A percentile compares a stretch with the other conserved stretches of the same genome.
These are phyloP conservation scores for Phataginus tetradactyla DNA, from an alignment of 2,797 vertebrate genomes.

Conservation along the genomic window DNA sequence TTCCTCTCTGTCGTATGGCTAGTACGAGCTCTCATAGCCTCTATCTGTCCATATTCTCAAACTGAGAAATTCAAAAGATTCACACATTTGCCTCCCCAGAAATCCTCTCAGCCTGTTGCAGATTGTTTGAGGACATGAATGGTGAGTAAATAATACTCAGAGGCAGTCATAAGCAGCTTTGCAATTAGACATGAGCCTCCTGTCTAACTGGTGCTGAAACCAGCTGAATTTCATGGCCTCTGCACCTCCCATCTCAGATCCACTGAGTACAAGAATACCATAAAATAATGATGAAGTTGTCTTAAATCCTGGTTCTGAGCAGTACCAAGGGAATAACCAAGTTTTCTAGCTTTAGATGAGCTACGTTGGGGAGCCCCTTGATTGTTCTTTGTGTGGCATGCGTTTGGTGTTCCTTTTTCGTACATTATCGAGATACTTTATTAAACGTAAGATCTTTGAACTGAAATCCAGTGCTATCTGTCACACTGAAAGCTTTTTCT, in stretches of 20 bases:
- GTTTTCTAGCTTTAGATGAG: neutral
- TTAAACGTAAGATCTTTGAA: neutral
- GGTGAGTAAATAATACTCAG: neutral
- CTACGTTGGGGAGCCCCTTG: neutral
- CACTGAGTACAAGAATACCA: neutral
- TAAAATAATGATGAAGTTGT: neutral
- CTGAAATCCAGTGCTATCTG: neutral
- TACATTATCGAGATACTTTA: neutral
- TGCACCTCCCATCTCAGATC: neutral
- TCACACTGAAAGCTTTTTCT: neutral
- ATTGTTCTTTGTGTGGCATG: neutral
- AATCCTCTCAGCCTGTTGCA: conserved; percentile 10
- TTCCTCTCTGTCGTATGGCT: neutral
- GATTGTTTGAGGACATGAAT: neutral
- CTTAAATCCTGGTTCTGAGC: neutral
- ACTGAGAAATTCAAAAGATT: neutral
- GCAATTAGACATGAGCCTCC: neutral
- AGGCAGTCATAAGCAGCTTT: neutral
- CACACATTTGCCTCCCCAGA: neutral
- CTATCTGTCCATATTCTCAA: neutral
- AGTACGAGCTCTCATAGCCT: neutral
- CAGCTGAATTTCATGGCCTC: neutral
- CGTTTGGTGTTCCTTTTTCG: neutral
- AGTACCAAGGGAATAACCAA: neutral
- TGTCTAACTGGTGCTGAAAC: neutral